A percentile compares a stretch with the other conserved stretches of the same genome.
Evolutionary conservation across 2,113 vertebrate species (phyloP).

Genomic region (Mixornis gularis): DNA sequence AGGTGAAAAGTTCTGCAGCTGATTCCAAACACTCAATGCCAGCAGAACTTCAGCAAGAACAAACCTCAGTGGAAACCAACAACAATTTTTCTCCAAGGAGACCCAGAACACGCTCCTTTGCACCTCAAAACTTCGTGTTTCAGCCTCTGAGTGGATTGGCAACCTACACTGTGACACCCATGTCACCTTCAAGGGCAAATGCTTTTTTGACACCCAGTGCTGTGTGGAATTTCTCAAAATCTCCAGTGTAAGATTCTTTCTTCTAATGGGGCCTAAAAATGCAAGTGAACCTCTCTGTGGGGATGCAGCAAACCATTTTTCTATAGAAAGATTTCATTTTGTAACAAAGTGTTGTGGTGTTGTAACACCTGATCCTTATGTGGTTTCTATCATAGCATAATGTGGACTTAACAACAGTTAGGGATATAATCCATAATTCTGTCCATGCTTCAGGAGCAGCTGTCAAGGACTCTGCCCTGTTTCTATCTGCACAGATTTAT

Average conservation of each 20-base stretch:
- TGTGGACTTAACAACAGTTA: not conserved
- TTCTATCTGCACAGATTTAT: not conserved
- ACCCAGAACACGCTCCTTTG: conserved; percentile 77
- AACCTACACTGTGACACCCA: conserved; percentile 75
- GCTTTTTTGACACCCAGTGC: conserved; percentile 78
- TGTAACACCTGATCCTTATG: not conserved
- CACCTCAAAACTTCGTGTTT: conserved; percentile 86
- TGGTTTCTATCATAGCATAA: not conserved
- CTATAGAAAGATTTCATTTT: not conserved
- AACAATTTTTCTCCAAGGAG: not conserved
- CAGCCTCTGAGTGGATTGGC: conserved; percentile 79
- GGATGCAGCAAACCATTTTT: not conserved
- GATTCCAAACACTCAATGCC: not conserved
- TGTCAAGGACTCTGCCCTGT: not conserved
- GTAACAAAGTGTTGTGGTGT: not conserved
- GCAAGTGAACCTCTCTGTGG: not conserved
- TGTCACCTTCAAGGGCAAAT: conserved; percentile 78
- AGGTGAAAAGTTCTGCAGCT: not conserved
- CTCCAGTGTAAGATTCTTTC: conserved; percentile 56
- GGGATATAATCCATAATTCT: not conserved
- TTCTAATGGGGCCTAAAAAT: not conserved
- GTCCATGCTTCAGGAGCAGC: not conserved
- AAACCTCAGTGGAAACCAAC: not conserved
- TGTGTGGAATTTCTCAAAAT: conserved; percentile 52
- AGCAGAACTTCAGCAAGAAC: not conserved